Base-by-base conservation (phyloP, 2,797 vertebrate genomes). In the Antennarius maculatus region DNA sequence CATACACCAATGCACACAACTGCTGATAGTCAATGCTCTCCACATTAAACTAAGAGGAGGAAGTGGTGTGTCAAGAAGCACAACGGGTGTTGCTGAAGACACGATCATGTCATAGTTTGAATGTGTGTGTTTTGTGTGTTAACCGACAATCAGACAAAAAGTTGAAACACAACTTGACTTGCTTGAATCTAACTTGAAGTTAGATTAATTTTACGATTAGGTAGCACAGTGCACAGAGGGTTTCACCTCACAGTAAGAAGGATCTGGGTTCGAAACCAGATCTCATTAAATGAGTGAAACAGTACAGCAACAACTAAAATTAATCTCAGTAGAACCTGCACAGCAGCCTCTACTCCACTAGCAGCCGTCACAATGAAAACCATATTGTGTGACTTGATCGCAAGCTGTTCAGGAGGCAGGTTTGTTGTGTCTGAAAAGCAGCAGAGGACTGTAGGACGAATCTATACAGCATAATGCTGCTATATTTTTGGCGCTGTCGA, bases 351-450 rank as follows among this genome's bases (percentile, higher is more conserved):
- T 71, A 47, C 48, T 72, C 64, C 14, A 29, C 28, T 18, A 8
- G 23, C 49, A 56, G 42, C 53, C 61, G 68, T 45, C 59, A 45
- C 13, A 74, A 29, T 4, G 41, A 52, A 15, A 66, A 81, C 39
- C 65, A 54, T 34, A 57, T 64, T 51, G 66, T 48, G 54, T 59
- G 57, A 28, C 55, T n/a, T 76, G 74, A 69, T 68, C 50, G 27
- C 51, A 46, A 53, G 52, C 65, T 69, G 59, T 76, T 87, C 64
- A 61, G 69, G 53, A 66, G 66, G 64, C 62, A 62, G 50, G 76
- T 76, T 72, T 80, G 80, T 88, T 86, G 74, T 86, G 84, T 87
- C 84, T 82, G 77, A 82, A 76, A 77, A 80, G 65, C 66, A 64
- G 31, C 65, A 48, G 27, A 62, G 76, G 63, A 80, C 63, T 46